Evolutionary conservation across 2,113 vertebrate species (phyloP), one percentile per base, ranked within the genome.

Genomic region (Mormoops blainvillei): DNA sequence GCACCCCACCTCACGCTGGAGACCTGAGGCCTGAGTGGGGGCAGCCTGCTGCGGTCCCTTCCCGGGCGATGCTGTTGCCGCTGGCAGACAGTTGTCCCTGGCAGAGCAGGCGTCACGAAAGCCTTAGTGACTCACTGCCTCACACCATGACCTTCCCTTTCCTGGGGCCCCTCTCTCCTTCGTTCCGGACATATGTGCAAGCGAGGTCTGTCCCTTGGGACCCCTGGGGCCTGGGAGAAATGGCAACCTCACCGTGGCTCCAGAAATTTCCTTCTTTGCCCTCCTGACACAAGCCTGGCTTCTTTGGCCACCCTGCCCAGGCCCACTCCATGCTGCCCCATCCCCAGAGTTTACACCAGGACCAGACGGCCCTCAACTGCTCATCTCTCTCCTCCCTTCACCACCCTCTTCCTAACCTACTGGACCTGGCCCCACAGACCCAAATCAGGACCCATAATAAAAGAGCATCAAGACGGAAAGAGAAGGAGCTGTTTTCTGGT

Each of bases 331-430:
- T 98, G 98, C 98, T 98, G 98, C 98, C 98, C 97, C 98, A 97
- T 99, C 98, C 98, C 98, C 98, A 99, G 98, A 98, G 98, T 98
- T 99, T 98, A 98, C 98, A 97, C 45, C 54, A 3, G 43, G 12
- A 58, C n/a, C 56, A 48, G 54, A 18, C 38, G 58, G n/a, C 43
- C 7, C 3, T 12, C 28, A 63, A 3, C 38, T 3, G 0, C 56
- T 80, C 11, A 12, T 28, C 58, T 61, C 11, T 1, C 41, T 36
- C 28, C 31, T 95, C 97, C 98, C 93, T 83, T 98, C 94, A 98
- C 58, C 11, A 38, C 2, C 2, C 6, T 10, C 11, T 99, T 98
- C 98, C 98, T 98, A 98, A 97, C 98, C 98, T 22, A 0, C 15
- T 13, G 9, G 1, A 33, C 26, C 61, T 56, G 7, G 58, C 15